These are phyloP conservation scores for Eulacestoma nigropectus DNA, from an alignment of 2,113 vertebrate genomes.

Conservation along the genomic window DNA sequence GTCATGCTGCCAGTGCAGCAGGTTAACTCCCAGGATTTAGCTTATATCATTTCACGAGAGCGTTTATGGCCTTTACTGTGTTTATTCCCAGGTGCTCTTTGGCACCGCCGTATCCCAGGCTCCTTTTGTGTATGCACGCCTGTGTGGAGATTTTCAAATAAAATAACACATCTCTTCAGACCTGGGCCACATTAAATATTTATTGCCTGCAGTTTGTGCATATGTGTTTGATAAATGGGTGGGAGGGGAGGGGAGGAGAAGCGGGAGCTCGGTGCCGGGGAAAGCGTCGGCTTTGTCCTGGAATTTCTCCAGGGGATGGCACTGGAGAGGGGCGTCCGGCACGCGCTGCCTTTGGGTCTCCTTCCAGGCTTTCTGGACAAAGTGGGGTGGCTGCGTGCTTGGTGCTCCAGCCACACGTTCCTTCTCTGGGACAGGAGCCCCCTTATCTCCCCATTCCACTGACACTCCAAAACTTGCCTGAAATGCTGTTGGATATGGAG, in stretches of 20 bases:
- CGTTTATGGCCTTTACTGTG: conserved; percentile 65
- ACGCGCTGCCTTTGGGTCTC: not conserved
- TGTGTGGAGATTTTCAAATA: conserved; percentile 63
- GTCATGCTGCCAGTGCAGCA: conserved; percentile 72
- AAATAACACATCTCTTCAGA: conserved; percentile 59
- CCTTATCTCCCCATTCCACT: accelerated
- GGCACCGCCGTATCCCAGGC: conserved; percentile 51
- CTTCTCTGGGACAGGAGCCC: not conserved
- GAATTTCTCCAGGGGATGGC: not conserved
- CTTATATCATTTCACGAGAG: conserved; percentile 72
- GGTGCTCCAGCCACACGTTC: not conserved
- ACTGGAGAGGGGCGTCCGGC: accelerated
- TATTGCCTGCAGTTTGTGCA: conserved; percentile 64
- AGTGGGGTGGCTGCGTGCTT: not conserved
- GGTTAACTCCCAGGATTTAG: conserved; percentile 75
- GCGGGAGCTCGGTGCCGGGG: not conserved
- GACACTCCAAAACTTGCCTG: not conserved
- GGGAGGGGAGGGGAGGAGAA: not conserved
- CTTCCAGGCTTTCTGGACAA: not conserved
- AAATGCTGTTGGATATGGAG: not conserved
- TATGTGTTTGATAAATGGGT: conserved; percentile 61
- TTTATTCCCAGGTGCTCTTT: conserved; percentile 61
- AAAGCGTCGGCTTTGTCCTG: not conserved
- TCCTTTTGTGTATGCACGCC: not conserved
- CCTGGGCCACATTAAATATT: conserved; percentile 71